Evolutionary conservation across 2,888 invertebrate species (phyloP), one percentile per base, ranked within the genome.

Genomic region (Apamea crenata): DNA sequence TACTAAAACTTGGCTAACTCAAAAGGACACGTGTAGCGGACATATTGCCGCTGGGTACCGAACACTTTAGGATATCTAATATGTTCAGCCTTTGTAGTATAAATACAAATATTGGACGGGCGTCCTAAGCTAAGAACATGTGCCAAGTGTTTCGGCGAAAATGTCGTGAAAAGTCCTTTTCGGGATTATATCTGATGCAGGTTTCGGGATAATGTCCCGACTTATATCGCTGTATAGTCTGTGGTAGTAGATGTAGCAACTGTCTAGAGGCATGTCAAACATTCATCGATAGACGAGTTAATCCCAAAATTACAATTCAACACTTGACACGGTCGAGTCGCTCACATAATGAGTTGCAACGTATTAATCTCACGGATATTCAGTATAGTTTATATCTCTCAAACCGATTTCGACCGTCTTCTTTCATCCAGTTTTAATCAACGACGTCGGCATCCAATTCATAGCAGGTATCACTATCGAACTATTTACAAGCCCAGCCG

Each of bases 391-490:
- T 59, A 72, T 59, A 67, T 73, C 61, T 21, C n/a, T 21, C 25
- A 65, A 83, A 79, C 76, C 67, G 73, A 74, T 63, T 70, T 63
- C 63, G 72, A 50, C 65, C 25, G 36, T 44, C 66, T 56, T 84
- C 80, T 77, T 87, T 84, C 77, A 83, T 77, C 66, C 40, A 65
- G 77, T 75, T 83, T 75, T 80, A 85, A 87, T 87, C 77, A 85
- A 53, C 40, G 69, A 67, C 63, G 66, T 74, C 63, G 84, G 80
- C 66, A 77, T 86, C 77, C 74, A 61, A 59, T 77, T 75, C 74
- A 53, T 25, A 63, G 69, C 73, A 70, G 72, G 47, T 77, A 69
- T 80, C 68, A 80, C 84, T 72, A 75, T 73, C 53, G 36, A 87
- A 84, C 85, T 84, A 85, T 84, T 87, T 80, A 75, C 74, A 77